A percentile compares a stretch with the other conserved stretches of the same genome.
phyloP scores from a whole-genome alignment of 2,888 invertebrate genomes.

The Hipparchia semele region DNA sequence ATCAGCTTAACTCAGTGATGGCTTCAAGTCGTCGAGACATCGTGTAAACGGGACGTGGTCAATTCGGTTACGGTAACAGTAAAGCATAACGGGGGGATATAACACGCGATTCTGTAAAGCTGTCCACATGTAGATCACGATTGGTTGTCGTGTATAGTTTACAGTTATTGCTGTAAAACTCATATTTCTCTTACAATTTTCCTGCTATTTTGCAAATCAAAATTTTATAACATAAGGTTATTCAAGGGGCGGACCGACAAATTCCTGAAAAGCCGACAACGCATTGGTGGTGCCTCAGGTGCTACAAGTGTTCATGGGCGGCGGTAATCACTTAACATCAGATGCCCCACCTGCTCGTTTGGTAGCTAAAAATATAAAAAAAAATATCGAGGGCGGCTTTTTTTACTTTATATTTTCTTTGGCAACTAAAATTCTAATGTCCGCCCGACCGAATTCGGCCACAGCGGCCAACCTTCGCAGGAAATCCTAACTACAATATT shows the following conservation, averaged over 20 bases:
- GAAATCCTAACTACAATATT: no score
- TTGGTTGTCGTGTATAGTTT: conserved; percentile 35
- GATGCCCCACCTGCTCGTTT: no score
- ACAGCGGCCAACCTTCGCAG: no score
- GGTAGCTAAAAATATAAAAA: no score
- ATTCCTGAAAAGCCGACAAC: background rate
- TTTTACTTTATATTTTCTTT: no score
- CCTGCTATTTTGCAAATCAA: conserved; percentile 3
- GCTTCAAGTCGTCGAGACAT: conserved; percentile 28
- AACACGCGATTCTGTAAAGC: conserved; percentile 45
- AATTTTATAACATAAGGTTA: no score
- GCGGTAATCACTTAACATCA: no score
- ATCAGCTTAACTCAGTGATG: background rate
- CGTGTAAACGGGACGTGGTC: conserved; percentile 54
- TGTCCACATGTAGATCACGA: conserved; percentile 48
- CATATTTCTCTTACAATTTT: conserved; percentile 12
- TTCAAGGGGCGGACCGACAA: background rate
- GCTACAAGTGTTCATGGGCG: background rate
- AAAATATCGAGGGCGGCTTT: no score
- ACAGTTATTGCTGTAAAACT: conserved; percentile 38
- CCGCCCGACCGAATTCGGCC: no score
- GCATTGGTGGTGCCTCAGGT: background rate
- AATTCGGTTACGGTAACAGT: conserved; percentile 69
- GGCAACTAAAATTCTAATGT: no score
- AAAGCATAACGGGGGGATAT: conserved; percentile 60